Base-by-base conservation (phyloP, 2,113 vertebrate species). In the Pheucticus melanocephalus region DNA sequence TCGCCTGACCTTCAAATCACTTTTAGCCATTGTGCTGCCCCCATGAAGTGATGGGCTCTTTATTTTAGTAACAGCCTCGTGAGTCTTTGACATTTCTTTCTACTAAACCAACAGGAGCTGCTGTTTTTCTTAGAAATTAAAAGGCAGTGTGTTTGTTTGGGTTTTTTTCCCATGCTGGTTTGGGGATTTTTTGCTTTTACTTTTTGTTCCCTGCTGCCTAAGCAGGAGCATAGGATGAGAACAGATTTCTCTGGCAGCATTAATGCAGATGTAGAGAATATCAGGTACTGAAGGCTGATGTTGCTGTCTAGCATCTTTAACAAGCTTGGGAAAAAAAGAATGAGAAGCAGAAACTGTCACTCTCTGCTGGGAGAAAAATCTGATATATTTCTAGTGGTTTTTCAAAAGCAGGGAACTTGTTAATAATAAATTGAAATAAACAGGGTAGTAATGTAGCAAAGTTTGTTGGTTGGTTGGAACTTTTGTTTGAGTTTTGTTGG, bases 1-100 rank as follows among this genome's bases (percentile, higher is more conserved):
- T 50, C 1, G 0, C 42, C 54, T 59, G 78, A 59, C 70, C 66
- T 69, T 87, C 78, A 65, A 2, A 15, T 88, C 45, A 4, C n/a
- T 68, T 69, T 39, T 37, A 56, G 6, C 44, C 48, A 6, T 71
- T 1, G 0, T 17, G 22, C 15, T 63, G 13, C 11, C 15, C 1
- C 45, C 15, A 12, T 9, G 37, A 56, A 94, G 22, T 7, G 73
- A 72, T 72, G 45, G 25, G 19, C 28, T 91, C 80, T 51, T 85
- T 69, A 50, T 79, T 79, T 54, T 24, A 27, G 42, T 59, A 63
- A 59, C 4, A 4, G 8, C 60, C 53, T 56, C 37, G 30, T 65
- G 73, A 77, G 24, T 30, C 40, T 75, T 42, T 73, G 47, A 27
- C 31, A 24, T 82, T 84, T 91, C 53, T n/a, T 75, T 75, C 69